Percentiles rank a stretch among this genome's conserved stretches.
These are phyloP conservation scores for Peucedramus taeniatus DNA, from an alignment of 2,113 vertebrate genomes.

Conservation along the genomic window DNA sequence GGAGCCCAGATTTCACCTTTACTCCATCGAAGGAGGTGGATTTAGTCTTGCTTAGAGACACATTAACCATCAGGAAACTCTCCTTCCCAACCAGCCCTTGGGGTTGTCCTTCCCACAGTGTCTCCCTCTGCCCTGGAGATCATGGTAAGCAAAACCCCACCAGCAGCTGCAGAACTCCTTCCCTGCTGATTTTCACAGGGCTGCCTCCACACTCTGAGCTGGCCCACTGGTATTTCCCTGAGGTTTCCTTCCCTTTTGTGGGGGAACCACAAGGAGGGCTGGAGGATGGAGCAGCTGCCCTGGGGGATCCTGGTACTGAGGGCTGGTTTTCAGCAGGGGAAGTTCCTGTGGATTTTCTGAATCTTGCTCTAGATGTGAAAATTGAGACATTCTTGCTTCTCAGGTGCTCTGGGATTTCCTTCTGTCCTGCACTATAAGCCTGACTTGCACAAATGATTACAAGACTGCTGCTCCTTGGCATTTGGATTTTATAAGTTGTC, in stretches of 20 bases:
- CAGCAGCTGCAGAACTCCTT: neutral
- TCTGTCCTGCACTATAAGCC: neutral
- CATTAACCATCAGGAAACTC: neutral
- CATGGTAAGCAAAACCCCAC: neutral
- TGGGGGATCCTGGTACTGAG: neutral
- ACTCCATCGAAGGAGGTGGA: neutral
- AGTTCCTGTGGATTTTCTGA: neutral
- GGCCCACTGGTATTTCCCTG: neutral
- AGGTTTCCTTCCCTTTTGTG: neutral
- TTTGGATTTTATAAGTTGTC: neutral
- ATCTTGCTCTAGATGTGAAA: neutral
- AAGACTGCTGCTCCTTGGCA: neutral
- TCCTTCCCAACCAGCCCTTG: neutral
- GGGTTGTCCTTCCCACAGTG: neutral
- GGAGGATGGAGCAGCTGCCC: neutral
- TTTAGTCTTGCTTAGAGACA: neutral
- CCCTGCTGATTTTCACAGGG: neutral
- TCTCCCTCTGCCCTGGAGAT: neutral
- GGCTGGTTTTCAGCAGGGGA: neutral
- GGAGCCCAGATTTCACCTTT: neutral
- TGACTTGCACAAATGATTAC: conserved; percentile 31
- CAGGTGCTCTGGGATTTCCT: neutral
- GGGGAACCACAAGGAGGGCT: neutral
- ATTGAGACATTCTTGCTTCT: neutral
- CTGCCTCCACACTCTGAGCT: neutral